Percentiles rank a stretch among this genome's conserved stretches.
Conservation (phyloP, 2,113 vertebrate species). For the Campylomormyrus numenius region DNA sequence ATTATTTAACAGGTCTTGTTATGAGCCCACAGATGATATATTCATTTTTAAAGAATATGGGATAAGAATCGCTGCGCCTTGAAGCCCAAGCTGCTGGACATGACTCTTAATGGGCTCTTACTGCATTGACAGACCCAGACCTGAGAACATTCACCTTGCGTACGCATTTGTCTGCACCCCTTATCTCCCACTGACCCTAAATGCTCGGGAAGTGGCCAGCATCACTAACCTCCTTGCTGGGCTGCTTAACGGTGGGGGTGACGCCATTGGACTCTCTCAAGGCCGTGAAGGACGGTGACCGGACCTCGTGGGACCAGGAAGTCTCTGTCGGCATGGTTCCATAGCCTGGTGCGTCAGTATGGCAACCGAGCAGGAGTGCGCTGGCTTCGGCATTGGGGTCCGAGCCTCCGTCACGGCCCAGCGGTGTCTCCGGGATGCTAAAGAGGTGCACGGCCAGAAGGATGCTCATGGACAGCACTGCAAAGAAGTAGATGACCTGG, state of each 20-base stretch:
- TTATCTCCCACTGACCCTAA: neutral
- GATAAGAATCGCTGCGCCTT: neutral
- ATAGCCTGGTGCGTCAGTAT: slow-evolving; percentile 49
- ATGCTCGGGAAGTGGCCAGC: neutral
- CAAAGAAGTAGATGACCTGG: slow-evolving; percentile 92
- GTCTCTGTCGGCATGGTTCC: slow-evolving; percentile 61
- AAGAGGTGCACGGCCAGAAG: slow-evolving; percentile 77
- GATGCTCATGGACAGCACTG: slow-evolving; percentile 68
- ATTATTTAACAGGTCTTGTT: neutral
- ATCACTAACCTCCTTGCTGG: slow-evolving; percentile 57
- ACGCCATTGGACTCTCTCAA: slow-evolving; percentile 51
- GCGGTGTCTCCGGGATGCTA: slow-evolving; percentile 83
- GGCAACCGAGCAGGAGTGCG: slow-evolving; percentile 44
- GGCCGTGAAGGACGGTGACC: slow-evolving; percentile 50
- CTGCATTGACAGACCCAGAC: neutral
- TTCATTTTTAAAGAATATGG: neutral
- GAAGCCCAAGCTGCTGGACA: neutral
- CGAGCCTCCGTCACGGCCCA: slow-evolving; percentile 32
- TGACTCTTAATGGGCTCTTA: neutral
- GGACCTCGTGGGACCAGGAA: slow-evolving; percentile 39
- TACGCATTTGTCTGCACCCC: neutral
- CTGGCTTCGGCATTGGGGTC: slow-evolving; percentile 21
- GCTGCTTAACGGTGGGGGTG: slow-evolving; percentile 52
- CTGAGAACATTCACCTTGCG: neutral
- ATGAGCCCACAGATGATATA: neutral